These are phyloP conservation scores for Conchocele bisecta DNA, from an alignment of 2,888 invertebrate species.

Conservation along the genomic window DNA sequence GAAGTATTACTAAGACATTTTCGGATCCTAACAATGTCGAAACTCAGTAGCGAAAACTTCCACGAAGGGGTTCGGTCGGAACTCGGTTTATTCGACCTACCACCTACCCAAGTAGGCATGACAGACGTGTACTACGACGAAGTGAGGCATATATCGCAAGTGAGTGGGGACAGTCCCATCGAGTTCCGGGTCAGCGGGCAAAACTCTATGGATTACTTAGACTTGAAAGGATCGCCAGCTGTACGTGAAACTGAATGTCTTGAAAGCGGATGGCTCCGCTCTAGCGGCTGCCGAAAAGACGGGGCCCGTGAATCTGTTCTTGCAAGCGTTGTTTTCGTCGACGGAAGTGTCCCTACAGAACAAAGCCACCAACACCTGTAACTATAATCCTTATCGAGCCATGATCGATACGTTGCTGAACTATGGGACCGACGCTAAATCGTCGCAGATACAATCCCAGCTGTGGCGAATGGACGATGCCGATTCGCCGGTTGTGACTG, in stretches of 20 bases:
- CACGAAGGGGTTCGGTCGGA: conserved; percentile 25
- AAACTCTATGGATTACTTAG: conserved; percentile 45
- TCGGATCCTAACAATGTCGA: conserved; percentile 34
- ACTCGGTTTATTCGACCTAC: conserved; percentile 34
- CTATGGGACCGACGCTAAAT: conserved; percentile 26
- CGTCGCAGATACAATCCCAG: no score
- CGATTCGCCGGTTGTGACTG: conserved; percentile 19
- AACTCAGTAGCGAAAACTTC: conserved; percentile 23
- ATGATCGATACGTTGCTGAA: conserved; percentile 30
- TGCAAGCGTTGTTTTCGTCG: conserved; percentile 41
- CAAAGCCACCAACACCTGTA: conserved; percentile 33
- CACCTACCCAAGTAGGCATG: conserved; percentile 40
- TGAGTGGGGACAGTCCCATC: conserved; percentile 25
- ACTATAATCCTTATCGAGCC: conserved; percentile 42
- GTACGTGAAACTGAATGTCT: conserved; percentile 24
- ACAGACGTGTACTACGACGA: conserved; percentile 40
- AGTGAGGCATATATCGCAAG: conserved; percentile 36
- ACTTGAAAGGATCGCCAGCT: conserved; percentile 33
- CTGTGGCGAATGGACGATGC: conserved; percentile 24
- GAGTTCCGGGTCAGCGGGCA: conserved; percentile 38
- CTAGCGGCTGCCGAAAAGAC: conserved; percentile 32
- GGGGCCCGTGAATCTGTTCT: conserved; percentile 46
- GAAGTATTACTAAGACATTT: no score
- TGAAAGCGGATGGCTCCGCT: conserved; percentile 20
- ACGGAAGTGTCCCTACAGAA: conserved; percentile 47